A percentile compares a stretch with the other conserved stretches of the same genome.
These are phyloP conservation scores for Atopsyche davidsoni DNA, from an alignment of 1,140 invertebrate species.

Conservation along the genomic window DNA sequence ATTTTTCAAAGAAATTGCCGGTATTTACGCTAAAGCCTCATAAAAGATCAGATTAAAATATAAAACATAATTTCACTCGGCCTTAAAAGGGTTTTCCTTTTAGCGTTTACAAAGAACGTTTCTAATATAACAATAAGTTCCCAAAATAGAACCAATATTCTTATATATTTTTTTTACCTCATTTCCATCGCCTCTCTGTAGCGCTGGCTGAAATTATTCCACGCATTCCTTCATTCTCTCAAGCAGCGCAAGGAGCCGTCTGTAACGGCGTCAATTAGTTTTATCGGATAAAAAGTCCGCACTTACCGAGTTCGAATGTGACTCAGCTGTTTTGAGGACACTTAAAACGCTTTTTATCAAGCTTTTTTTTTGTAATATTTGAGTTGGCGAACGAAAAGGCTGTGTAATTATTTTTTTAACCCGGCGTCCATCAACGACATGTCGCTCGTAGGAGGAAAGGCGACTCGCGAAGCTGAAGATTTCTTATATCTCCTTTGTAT, in stretches of 20 bases:
- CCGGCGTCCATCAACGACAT: conserved; percentile 10
- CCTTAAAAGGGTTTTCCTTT: too few relatives aligned
- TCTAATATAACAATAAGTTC: too few relatives aligned
- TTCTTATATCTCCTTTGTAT: too few relatives aligned
- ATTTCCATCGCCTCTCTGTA: background rate
- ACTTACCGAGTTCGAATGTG: conserved; percentile 4
- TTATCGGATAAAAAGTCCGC: conserved; percentile 15
- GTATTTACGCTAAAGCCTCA: too few relatives aligned
- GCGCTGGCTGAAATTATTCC: background rate
- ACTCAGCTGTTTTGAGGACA: conserved; percentile 18
- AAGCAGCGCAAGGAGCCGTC: too few relatives aligned
- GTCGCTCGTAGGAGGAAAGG: background rate
- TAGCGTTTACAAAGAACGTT: too few relatives aligned
- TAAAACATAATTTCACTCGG: too few relatives aligned
- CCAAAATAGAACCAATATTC: too few relatives aligned
- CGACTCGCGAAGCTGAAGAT: background rate
- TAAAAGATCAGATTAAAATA: too few relatives aligned
- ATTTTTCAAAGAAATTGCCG: too few relatives aligned
- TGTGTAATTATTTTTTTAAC: conserved; percentile 10
- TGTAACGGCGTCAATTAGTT: conserved; percentile 24
- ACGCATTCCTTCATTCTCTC: too few relatives aligned
- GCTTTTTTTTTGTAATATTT: conserved; percentile 18
- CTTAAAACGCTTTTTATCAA: conserved; percentile 12
- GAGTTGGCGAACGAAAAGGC: conserved; percentile 8
- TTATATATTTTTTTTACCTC: background rate